These are phyloP conservation scores for Clivina fossor DNA, from an alignment of 2,888 invertebrate species.

Conservation along the genomic window DNA sequence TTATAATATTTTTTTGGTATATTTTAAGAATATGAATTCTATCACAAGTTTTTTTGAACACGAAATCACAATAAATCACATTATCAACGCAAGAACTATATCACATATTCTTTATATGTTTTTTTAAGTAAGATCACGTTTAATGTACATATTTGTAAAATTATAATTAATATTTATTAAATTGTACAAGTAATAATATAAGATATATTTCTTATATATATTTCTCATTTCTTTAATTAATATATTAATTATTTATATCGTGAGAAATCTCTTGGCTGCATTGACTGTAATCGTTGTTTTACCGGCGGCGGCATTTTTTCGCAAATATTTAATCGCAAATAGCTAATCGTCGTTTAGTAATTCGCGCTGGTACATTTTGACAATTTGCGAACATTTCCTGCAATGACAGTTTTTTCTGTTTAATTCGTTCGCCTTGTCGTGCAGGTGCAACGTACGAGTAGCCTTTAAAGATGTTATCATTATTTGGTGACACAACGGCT, in stretches of 20 bases:
- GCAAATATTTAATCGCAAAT: no score
- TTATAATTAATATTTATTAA: slow-evolving; percentile 1
- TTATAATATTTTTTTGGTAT: slow-evolving; percentile 9
- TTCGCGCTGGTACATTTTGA: no score
- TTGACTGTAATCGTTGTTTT: no score
- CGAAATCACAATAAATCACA: no score
- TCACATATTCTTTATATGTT: slow-evolving; percentile 12
- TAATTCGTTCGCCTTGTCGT: not conserved
- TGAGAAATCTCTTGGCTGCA: no score
- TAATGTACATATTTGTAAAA: slow-evolving; percentile 14
- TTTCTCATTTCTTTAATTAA: no score
- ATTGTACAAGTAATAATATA: slow-evolving; percentile 18
- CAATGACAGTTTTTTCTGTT: no score
- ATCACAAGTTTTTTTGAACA: slow-evolving; percentile 42
- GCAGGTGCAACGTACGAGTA: slow-evolving; percentile 85
- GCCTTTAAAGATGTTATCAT: slow-evolving; percentile 85
- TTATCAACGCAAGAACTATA: slow-evolving; percentile 15
- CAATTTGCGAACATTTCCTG: no score
- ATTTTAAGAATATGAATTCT: slow-evolving; percentile 6
- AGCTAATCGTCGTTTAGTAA: no score
- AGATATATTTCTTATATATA: no score
- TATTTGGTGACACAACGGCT: slow-evolving; percentile 80
- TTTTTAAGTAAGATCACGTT: slow-evolving; percentile 16
- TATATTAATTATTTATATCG: no score
- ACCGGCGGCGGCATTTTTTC: no score